These are phyloP conservation scores for Lutjanus argentimaculatus DNA, from an alignment of 2,797 vertebrate species.

Conservation along the genomic window DNA sequence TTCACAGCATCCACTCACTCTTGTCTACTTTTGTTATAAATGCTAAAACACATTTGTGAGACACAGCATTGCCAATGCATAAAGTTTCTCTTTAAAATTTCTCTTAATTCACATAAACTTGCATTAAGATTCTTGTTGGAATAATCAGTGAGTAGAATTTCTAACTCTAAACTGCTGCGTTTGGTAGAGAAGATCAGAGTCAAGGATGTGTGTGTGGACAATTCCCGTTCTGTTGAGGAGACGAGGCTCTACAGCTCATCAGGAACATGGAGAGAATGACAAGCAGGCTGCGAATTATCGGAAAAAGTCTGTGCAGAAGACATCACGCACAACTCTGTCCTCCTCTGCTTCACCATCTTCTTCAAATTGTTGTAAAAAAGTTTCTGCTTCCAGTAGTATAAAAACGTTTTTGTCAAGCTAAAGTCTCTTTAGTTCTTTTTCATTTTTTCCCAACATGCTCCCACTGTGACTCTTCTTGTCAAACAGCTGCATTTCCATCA, in stretches of 20 bases:
- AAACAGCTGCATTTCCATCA: constrained; percentile 38
- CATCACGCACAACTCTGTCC: constrained; percentile 22
- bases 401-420: constrained; percentile 32
- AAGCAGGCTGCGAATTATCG: constrained; percentile 57
- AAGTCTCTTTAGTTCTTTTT: not conserved
- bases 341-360: constrained; percentile 39
- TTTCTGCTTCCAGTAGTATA: constrained; percentile 64
- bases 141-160: not conserved
- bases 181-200: constrained; percentile 43
- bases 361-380: constrained; percentile 21
- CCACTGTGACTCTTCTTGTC: not conserved
- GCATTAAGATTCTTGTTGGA: constrained; percentile 25
- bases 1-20: constrained; percentile 64
- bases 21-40: constrained; percentile 59
- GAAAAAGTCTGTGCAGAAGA: constrained; percentile 35
- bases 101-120: constrained; percentile 24
- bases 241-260: constrained; percentile 42
- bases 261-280: constrained; percentile 47
- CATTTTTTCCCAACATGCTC: not conserved
- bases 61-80: constrained; percentile 58
- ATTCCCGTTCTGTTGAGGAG: constrained; percentile 44
- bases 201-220: constrained; percentile 58
- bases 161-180: constrained; percentile 9
- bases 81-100: constrained; percentile 13
- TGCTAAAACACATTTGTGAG: constrained; percentile 86